Evolutionary conservation across 1,140 invertebrate species (phyloP).

Genomic region (Brachionus angularis): DNA sequence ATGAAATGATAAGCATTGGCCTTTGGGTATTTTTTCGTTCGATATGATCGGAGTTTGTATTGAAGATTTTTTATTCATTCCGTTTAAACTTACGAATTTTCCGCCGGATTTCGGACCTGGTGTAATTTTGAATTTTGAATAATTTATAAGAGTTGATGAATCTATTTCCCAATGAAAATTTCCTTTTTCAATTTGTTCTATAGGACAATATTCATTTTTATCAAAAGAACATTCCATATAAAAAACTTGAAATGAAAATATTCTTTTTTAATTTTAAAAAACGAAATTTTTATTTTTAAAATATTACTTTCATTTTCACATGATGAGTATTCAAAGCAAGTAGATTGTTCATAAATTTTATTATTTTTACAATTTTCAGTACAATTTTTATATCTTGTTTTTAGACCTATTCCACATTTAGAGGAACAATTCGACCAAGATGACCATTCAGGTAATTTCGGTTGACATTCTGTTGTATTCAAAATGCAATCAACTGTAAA

Average conservation of each 20-base stretch:
- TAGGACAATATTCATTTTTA: slow-evolving; percentile 10
- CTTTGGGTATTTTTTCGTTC: not conserved
- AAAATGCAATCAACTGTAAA: slow-evolving; percentile 10
- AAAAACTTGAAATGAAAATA: not conserved
- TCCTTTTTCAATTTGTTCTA: slow-evolving; percentile 25
- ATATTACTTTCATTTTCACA: not conserved
- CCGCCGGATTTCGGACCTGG: slow-evolving; percentile 1
- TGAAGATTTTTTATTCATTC: slow-evolving; percentile 8
- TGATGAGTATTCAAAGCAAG: not conserved
- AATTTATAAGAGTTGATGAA: not conserved
- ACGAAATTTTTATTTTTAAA: not conserved
- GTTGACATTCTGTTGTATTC: too few relatives aligned
- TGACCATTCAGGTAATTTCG: slow-evolving; percentile 10
- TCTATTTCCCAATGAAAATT: slow-evolving; percentile 26
- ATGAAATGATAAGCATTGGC: slow-evolving; percentile 16
- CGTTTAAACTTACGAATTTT: slow-evolving; percentile 15
- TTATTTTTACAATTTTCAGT: slow-evolving; percentile 4
- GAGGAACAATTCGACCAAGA: slow-evolving; percentile 3
- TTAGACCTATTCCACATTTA: slow-evolving; percentile 22
- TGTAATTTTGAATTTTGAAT: slow-evolving; percentile 24
- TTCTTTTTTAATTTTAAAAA: not conserved
- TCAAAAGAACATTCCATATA: slow-evolving; percentile 26
- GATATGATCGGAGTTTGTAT: slow-evolving; percentile 19
- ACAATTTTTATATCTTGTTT: not conserved
- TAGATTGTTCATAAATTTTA: slow-evolving; percentile 11